Conservation (phyloP, 2,797 vertebrate genomes). For the Enteromius mattozi region DNA sequence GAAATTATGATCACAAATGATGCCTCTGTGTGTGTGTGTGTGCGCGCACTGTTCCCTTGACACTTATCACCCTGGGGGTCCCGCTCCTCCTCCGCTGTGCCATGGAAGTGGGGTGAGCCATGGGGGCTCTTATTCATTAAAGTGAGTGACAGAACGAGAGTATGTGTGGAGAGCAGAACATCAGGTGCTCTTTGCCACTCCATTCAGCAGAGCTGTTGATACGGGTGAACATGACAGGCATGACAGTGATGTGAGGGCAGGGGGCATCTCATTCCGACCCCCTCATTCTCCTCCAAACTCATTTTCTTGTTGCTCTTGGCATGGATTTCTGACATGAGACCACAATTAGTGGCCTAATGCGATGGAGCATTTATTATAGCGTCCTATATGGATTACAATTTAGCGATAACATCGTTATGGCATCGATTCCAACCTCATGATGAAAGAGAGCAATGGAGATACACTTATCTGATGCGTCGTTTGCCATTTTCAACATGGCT, state of each 20-base stretch:
- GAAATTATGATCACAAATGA: background rate
- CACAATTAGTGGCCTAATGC: conserved; percentile 33
- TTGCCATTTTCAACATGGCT: conserved; percentile 36
- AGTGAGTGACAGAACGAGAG: conserved; percentile 52
- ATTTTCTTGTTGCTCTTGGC: conserved; percentile 28
- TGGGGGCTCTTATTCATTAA: conserved; percentile 63
- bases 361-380: conserved; percentile 29
- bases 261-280: conserved; percentile 19
- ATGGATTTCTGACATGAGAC: conserved; percentile 3
- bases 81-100: conserved; percentile 23
- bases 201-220: conserved; percentile 50
- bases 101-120: conserved; percentile 42
- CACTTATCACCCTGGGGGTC: conserved; percentile 29
- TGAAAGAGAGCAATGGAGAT: conserved; percentile 34
- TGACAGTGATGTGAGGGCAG: conserved; percentile 35
- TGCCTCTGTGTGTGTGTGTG: background rate
- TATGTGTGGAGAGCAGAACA: conserved; percentile 41
- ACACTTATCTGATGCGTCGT: conserved; percentile 45
- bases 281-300: conserved; percentile 40
- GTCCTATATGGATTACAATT: conserved; percentile 1
- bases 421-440: conserved; percentile 20
- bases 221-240: conserved; percentile 44
- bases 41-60: background rate
- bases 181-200: conserved; percentile 38
- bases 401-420: conserved; percentile 30